phyloP scores from a whole-genome alignment of 2,113 vertebrate species.

The Scytalopus superciliaris region DNA sequence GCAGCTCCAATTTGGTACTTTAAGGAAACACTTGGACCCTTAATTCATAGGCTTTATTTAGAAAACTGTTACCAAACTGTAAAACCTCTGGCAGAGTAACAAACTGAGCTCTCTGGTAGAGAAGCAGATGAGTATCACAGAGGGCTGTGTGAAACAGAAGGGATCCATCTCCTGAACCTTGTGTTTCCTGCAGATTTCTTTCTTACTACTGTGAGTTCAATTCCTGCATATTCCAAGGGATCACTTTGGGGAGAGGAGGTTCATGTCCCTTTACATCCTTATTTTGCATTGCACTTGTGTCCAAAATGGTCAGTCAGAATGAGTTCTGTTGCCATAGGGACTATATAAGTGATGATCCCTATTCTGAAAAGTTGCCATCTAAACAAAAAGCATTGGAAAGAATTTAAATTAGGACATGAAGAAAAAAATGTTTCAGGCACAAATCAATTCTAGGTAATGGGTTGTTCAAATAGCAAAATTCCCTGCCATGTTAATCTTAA shows the following conservation, averaged over 20 bases:
- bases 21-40: not conserved
- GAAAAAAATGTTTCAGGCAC: not conserved
- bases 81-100: not conserved
- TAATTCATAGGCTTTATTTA: not conserved
- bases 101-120: not conserved
- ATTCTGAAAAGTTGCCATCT: constrained; percentile 2
- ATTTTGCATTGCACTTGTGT: not conserved
- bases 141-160: not conserved
- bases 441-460: not conserved
- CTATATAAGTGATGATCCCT: not conserved
- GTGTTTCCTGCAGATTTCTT: not conserved
- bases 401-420: not conserved
- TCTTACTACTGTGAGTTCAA: not conserved
- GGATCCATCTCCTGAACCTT: not conserved
- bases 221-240: not conserved
- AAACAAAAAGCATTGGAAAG: not conserved
- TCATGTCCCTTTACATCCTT: not conserved
- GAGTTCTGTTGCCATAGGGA: not conserved
- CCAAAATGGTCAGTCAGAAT: not conserved
- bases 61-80: not conserved
- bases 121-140: not conserved
- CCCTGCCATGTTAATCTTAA: not conserved
- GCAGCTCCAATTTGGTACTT: not conserved
- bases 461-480: not conserved
- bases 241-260: not conserved